These are phyloP conservation scores for Lucinisca nassula DNA, from an alignment of 2,888 invertebrate genomes.

Conservation along the genomic window DNA sequence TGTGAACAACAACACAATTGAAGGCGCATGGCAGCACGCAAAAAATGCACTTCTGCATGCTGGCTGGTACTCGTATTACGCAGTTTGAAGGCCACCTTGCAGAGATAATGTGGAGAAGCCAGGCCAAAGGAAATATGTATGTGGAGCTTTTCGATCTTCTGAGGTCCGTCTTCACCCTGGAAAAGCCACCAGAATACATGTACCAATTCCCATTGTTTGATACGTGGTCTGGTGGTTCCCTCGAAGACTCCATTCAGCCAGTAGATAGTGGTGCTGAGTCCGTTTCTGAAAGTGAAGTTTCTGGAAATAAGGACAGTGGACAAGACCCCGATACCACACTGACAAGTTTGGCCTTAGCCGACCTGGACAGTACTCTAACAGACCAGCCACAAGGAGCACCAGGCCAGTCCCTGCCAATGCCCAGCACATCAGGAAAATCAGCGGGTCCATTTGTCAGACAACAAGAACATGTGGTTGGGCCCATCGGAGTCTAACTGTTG, in stretches of 20 bases:
- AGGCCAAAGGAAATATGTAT: not conserved
- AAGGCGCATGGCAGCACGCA: slow-evolving; percentile 59
- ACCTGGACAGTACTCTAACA: too few species aligned
- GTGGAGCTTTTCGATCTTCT: not conserved
- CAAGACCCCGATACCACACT: too few species aligned
- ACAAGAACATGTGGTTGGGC: slow-evolving; percentile 8
- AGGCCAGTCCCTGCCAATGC: not conserved
- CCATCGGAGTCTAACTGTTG: too few species aligned
- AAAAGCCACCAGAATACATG: not conserved
- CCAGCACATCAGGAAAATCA: not conserved
- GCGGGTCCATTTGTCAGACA: not conserved
- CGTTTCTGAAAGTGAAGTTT: too few species aligned
- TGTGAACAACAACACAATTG: slow-evolving; percentile 35
- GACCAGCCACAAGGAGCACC: too few species aligned
- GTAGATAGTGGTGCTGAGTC: not conserved
- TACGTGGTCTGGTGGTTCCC: not conserved
- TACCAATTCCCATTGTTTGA: not conserved
- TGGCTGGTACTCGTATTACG: not conserved
- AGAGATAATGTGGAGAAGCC: slow-evolving; percentile 18
- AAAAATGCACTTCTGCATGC: slow-evolving; percentile 44
- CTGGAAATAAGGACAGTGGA: too few species aligned
- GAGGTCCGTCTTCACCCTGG: not conserved
- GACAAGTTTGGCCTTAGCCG: too few species aligned
- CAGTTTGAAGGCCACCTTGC: slow-evolving; percentile 15
- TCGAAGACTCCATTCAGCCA: not conserved